These are phyloP conservation scores for Nebria brevicollis DNA, from an alignment of 2,888 invertebrate species.

Conservation along the genomic window DNA sequence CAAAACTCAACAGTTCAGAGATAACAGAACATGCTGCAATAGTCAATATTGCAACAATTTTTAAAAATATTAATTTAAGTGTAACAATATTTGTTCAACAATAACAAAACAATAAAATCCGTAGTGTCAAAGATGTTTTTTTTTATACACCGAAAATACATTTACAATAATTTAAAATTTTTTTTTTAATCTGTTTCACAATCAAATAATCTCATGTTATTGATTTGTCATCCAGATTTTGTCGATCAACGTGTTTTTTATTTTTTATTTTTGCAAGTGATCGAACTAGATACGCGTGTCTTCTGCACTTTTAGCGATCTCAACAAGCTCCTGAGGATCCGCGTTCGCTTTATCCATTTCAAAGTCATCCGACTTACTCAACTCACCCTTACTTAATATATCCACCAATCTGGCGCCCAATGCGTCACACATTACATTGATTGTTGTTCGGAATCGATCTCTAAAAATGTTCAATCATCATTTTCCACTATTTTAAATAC, in stretches of 20 bases:
- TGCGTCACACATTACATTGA: constrained; percentile 96
- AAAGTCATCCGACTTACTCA: constrained; percentile 64
- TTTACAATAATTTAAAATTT: constrained; percentile 41
- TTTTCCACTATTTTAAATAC: too few species aligned
- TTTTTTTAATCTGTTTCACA: not conserved
- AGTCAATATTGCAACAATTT: not conserved
- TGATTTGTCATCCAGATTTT: not conserved
- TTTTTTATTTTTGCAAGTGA: not conserved
- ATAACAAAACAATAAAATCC: constrained; percentile 35
- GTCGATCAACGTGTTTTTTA: not conserved
- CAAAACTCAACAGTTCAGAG: not conserved
- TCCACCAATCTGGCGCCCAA: constrained; percentile 93
- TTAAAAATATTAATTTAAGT: not conserved
- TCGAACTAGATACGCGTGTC: constrained; percentile 52
- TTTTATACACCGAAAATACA: constrained; percentile 21
- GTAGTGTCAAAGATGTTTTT: not conserved
- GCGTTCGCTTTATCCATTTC: constrained; percentile 63
- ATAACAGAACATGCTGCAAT: not conserved
- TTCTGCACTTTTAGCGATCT: constrained; percentile 60
- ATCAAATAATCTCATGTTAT: not conserved
- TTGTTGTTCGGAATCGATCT: constrained; percentile 86
- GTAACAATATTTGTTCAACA: constrained; percentile 25
- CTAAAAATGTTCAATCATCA: constrained; percentile 61
- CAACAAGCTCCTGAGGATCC: constrained; percentile 74
- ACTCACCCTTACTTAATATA: constrained; percentile 81